phyloP scores from a whole-genome alignment of 1,140 invertebrate genomes.

The Papilio dardanus region DNA sequence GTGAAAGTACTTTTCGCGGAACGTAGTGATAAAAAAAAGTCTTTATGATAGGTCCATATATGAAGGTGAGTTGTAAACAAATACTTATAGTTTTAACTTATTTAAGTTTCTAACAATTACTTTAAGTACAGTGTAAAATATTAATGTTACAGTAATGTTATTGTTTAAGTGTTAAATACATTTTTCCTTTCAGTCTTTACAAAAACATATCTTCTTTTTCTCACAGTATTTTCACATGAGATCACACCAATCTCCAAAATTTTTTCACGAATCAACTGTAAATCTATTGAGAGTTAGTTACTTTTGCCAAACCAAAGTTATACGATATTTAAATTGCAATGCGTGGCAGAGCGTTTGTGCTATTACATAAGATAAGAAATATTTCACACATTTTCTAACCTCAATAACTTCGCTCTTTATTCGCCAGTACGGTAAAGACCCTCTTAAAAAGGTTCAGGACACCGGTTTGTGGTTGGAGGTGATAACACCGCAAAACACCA shows the following conservation, averaged over 20 bases:
- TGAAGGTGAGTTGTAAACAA: slow-evolving; percentile 71
- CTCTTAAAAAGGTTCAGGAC: no score
- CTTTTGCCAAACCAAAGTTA: background rate
- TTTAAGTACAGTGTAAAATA: background rate
- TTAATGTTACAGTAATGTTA: no score
- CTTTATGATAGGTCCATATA: slow-evolving; percentile 82
- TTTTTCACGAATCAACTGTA: background rate
- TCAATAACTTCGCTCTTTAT: background rate
- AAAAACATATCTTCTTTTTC: background rate
- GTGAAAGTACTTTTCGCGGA: slow-evolving; percentile 77
- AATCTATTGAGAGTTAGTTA: no score
- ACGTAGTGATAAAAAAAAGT: slow-evolving; percentile 64
- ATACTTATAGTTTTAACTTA: no score
- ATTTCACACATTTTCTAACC: background rate
- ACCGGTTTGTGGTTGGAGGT: no score
- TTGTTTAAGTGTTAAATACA: no score
- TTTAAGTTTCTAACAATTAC: background rate
- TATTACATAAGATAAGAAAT: background rate
- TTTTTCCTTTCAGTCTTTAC: no score
- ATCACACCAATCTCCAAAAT: background rate
- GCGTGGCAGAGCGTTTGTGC: background rate
- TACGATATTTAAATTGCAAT: background rate
- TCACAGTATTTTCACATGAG: background rate
- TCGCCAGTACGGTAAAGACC: background rate
- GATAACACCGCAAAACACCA: no score